These are phyloP conservation scores for Ophioninae sp. DNA, from an alignment of 2,888 invertebrate genomes.

Conservation along the genomic window DNA sequence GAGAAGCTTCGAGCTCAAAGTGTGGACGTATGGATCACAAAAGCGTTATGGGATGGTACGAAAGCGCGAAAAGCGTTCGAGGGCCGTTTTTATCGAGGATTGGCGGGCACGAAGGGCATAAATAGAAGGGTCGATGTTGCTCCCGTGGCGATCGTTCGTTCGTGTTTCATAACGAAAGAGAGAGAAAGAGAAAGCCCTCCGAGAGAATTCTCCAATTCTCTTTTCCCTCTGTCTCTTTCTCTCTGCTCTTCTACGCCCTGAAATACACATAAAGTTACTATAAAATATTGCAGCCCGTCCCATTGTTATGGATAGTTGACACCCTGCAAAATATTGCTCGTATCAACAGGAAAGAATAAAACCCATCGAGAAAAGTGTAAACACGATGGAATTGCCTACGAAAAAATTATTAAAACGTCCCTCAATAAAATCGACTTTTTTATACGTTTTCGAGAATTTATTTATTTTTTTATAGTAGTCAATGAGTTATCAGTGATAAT, in stretches of 20 bases:
- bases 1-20: conserved; percentile 35
- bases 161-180: conserved; percentile 65
- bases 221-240: conserved; percentile 34
- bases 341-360: conserved; percentile 15
- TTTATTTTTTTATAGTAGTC: no score
- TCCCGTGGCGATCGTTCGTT: conserved; percentile 76
- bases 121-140: conserved; percentile 69
- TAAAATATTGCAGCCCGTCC: conserved; percentile 48
- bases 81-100: conserved; percentile 64
- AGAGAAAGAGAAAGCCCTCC: conserved; percentile 62
- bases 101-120: conserved; percentile 65
- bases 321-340: conserved; percentile 10
- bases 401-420: background rate
- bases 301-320: conserved; percentile 27
- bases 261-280: conserved; percentile 43
- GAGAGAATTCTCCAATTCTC: conserved; percentile 53
- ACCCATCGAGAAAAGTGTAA: background rate
- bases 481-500: no score
- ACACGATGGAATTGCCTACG: background rate
- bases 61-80: conserved; percentile 56
- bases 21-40: conserved; percentile 44
- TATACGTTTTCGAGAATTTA: background rate
- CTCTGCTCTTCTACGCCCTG: conserved; percentile 17
- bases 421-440: background rate
- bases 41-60: conserved; percentile 53